These are phyloP conservation scores for Enteromius radiatus DNA, from an alignment of 2,797 vertebrate genomes.

Conservation along the genomic window DNA sequence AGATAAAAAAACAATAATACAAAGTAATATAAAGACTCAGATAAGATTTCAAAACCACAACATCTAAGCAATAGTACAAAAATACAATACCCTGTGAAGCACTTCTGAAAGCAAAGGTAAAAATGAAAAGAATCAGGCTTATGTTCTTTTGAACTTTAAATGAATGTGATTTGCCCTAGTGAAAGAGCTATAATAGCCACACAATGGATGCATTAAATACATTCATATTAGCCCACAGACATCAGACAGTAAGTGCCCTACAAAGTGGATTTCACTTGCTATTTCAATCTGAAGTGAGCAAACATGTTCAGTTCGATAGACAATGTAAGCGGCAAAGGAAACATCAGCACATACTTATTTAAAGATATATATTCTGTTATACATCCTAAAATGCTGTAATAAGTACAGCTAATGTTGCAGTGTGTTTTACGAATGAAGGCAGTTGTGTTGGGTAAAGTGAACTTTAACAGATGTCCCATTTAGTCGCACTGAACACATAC, in stretches of 20 bases:
- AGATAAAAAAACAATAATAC: background rate
- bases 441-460: background rate
- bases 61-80: background rate
- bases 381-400: background rate
- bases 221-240: background rate
- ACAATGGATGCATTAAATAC: background rate
- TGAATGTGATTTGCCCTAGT: background rate
- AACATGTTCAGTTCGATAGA: background rate
- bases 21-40: background rate
- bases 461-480: background rate
- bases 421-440: background rate
- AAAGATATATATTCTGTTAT: background rate
- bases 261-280: background rate
- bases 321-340: background rate
- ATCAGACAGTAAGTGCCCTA: background rate
- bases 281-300: background rate
- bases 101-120: conserved; percentile 6
- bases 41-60: background rate
- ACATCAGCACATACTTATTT: background rate
- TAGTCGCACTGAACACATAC: background rate
- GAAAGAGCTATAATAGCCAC: background rate
- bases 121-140: background rate
- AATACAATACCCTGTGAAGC: conserved; percentile 7
- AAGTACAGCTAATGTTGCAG: background rate
- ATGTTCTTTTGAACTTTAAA: background rate